These are phyloP conservation scores for Drosophila recens DNA, from an alignment of 2,888 invertebrate species.

Conservation along the genomic window DNA sequence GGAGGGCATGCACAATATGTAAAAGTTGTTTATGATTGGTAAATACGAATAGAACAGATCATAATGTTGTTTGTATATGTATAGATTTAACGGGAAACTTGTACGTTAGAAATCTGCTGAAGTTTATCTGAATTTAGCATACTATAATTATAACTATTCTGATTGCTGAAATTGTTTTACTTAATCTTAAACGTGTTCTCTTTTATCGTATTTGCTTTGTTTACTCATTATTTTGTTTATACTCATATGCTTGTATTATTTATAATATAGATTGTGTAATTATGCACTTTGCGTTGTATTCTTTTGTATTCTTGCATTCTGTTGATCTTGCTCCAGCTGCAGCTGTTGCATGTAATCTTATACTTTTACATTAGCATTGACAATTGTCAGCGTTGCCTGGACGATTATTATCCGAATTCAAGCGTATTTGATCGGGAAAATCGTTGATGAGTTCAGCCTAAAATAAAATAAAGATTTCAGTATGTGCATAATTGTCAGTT, in stretches of 20 bases:
- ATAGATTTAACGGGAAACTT: constrained; percentile 47
- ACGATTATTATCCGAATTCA: constrained; percentile 90
- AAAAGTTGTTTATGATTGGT: constrained; percentile 42
- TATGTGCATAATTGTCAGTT: neutral
- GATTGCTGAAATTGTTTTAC: constrained; percentile 74
- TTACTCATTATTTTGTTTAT: constrained; percentile 25
- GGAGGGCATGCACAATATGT: constrained; percentile 59
- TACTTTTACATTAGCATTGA: constrained; percentile 88
- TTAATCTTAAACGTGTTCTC: constrained; percentile 52
- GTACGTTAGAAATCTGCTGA: constrained; percentile 47
- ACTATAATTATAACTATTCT: constrained; percentile 66
- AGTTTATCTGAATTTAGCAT: constrained; percentile 64
- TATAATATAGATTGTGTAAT: constrained; percentile 71
- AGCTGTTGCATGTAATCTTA: constrained; percentile 39
- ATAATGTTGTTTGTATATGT: constrained; percentile 17
- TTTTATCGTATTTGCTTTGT: constrained; percentile 51
- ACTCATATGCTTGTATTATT: constrained; percentile 59
- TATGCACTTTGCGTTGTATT: constrained; percentile 65
- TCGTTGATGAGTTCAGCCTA: constrained; percentile 94
- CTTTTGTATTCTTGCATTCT: constrained; percentile 16
- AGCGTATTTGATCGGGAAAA: constrained; percentile 98
- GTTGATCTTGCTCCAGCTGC: constrained; percentile 6
- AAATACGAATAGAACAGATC: constrained; percentile 57
- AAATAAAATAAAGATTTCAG: neutral
- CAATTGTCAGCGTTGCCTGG: constrained; percentile 91